A percentile compares a stretch with the other conserved stretches of the same genome.
These are phyloP conservation scores for Nothocercus julius DNA, from an alignment of 2,113 vertebrate genomes.

Conservation along the genomic window DNA sequence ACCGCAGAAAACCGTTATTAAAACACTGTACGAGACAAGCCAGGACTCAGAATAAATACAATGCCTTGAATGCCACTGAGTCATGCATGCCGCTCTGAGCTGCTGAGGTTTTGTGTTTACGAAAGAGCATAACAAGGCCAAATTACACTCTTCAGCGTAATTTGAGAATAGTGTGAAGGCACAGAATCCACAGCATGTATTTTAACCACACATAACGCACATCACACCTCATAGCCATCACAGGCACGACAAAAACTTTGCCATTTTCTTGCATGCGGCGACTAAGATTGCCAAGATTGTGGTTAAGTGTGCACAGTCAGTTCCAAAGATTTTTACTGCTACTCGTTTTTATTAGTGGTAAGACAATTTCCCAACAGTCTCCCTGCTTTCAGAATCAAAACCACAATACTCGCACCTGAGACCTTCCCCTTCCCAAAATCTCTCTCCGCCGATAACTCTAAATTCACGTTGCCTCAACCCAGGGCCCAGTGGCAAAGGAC, in stretches of 20 bases:
- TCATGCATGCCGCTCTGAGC: not conserved
- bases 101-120: not conserved
- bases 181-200: not conserved
- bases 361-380: not conserved
- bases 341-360: not conserved
- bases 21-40: not conserved
- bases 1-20: not conserved
- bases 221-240: not conserved
- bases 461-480: not conserved
- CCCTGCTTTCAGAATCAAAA: constrained; percentile 3
- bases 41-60: not conserved
- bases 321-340: not conserved
- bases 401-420: not conserved
- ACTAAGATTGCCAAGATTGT: not conserved
- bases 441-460: not conserved
- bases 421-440: not conserved
- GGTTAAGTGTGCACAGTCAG: not conserved
- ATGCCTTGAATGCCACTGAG: not conserved
- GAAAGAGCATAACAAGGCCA: not conserved
- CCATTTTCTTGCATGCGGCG: not conserved
- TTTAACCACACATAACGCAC: not conserved
- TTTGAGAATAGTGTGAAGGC: not conserved
- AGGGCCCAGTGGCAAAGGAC: not conserved
- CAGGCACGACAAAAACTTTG: not conserved
- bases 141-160: not conserved